A percentile compares a stretch with the other conserved stretches of the same genome.
Conservation (phyloP, 2,797 vertebrate genomes). For the Eulemur coronatus region DNA sequence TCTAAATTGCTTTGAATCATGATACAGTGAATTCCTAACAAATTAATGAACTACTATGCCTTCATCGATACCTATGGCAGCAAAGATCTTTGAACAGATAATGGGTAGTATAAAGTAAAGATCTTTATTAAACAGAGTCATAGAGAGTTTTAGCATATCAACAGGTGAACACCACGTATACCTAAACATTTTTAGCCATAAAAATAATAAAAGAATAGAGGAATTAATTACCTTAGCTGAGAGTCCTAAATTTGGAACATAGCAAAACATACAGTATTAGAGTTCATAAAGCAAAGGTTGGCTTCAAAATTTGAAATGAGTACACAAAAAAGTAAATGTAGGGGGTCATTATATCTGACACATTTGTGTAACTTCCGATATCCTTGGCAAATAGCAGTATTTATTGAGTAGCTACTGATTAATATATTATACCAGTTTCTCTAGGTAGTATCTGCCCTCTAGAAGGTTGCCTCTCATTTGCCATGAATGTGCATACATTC, state of each 20-base stretch:
- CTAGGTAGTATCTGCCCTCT: neutral
- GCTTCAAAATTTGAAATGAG: constrained; percentile 13
- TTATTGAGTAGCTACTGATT: neutral
- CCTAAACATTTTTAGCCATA: neutral
- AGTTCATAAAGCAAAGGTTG: neutral
- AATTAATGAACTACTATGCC: neutral
- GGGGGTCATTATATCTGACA: neutral
- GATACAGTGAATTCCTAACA: neutral
- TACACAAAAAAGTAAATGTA: neutral
- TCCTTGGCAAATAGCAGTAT: neutral
- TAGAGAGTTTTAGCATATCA: neutral
- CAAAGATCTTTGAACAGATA: neutral
- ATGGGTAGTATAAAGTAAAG: too few species aligned
- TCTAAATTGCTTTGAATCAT: neutral
- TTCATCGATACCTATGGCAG: neutral
- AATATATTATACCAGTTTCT: neutral
- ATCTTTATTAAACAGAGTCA: neutral
- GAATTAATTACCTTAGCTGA: neutral
- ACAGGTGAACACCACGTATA: neutral
- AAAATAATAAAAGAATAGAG: constrained; percentile 23
- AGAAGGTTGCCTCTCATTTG: neutral
- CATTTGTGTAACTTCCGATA: neutral
- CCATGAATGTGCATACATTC: neutral
- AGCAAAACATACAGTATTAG: neutral
- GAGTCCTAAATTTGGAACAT: neutral